Conservation (phyloP, 2,888 invertebrate species). For the Ceriagrion tenellum region DNA sequence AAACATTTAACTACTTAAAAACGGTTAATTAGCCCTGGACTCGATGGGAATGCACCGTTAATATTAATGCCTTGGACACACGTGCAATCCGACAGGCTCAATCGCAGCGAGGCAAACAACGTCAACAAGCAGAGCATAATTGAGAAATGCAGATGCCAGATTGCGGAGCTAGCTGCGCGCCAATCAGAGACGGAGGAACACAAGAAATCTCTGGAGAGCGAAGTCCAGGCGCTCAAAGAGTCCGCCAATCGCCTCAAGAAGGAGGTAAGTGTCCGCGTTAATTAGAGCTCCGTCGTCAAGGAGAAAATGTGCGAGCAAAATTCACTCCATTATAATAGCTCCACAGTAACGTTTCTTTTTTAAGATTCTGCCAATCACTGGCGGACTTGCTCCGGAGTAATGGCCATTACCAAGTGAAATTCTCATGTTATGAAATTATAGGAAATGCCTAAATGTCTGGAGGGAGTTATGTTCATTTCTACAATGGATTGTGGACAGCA, state of each 20-base stretch:
- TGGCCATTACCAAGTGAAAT: no score
- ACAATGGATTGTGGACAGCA: no score
- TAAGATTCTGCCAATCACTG: no score
- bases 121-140: constrained; percentile 1
- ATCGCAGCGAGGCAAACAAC: constrained; percentile 7
- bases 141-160: neutral
- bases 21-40: no score
- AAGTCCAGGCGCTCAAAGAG: neutral
- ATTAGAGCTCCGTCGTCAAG: neutral
- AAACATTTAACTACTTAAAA: no score
- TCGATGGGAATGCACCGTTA: no score
- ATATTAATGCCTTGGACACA: no score
- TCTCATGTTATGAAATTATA: no score
- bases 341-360: no score
- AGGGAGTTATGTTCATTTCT: no score
- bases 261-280: neutral
- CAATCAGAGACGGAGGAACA: neutral
- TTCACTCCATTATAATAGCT: neutral
- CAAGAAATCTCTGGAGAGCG: neutral
- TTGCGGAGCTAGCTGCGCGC: neutral
- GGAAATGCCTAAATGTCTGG: no score
- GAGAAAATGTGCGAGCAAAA: neutral
- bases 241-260: neutral
- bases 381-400: no score
- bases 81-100: neutral